phyloP scores from a whole-genome alignment of 2,888 invertebrate genomes.

The Phyllotreta cruciferae region DNA sequence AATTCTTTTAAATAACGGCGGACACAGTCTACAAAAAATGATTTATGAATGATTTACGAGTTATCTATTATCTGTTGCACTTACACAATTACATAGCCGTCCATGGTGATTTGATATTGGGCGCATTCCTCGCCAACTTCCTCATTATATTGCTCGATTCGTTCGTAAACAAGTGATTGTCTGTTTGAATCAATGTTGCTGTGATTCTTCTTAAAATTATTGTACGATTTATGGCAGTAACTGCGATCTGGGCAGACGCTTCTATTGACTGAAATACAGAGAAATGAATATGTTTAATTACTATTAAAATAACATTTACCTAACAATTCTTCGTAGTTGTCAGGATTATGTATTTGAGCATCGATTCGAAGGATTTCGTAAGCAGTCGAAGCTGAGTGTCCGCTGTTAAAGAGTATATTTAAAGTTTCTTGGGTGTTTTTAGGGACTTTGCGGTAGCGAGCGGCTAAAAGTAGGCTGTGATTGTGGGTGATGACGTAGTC shows the following conservation, averaged over 20 bases:
- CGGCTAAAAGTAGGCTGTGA: constrained; percentile 15
- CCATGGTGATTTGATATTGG: background rate
- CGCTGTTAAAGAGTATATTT: constrained; percentile 11
- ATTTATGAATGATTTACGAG: background rate
- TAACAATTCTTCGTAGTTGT: constrained; percentile 20
- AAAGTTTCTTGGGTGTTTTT: constrained; percentile 11
- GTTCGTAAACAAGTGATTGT: constrained; percentile 10
- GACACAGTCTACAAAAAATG: constrained; percentile 17
- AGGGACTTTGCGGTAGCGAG: constrained; percentile 16
- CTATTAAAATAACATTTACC: constrained; percentile 7
- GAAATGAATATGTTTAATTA: background rate
- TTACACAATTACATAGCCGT: constrained; percentile 23
- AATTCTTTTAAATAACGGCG: constrained; percentile 23
- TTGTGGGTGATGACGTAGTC: constrained; percentile 25
- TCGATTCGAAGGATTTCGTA: constrained; percentile 22
- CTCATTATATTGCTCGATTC: constrained; percentile 10
- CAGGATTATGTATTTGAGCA: constrained; percentile 17
- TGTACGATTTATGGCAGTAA: constrained; percentile 23
- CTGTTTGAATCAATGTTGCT: constrained; percentile 8
- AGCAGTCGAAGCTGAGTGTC: constrained; percentile 21
- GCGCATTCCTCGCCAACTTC: constrained; percentile 16
- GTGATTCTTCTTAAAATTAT: constrained; percentile 16
- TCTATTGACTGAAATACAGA: constrained; percentile 19
- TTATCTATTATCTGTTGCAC: background rate
- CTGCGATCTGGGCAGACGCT: constrained; percentile 24